Evolutionary conservation across 2,797 vertebrate genomes (phyloP).

Genomic region (Mormyrops attenuatus): DNA sequence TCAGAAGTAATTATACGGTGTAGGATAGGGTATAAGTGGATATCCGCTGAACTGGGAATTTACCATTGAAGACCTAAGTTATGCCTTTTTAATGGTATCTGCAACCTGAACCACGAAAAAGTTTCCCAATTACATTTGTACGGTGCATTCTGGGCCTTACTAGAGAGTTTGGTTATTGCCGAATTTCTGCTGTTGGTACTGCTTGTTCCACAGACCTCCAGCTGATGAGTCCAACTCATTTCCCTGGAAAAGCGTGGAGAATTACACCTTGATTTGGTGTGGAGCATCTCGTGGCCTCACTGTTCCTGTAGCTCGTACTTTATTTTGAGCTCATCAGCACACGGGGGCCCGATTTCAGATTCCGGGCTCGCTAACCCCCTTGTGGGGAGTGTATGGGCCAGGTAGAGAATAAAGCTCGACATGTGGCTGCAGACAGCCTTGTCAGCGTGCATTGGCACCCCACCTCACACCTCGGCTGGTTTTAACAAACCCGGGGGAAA

Average conservation of each 20-base stretch:
- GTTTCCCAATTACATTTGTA: neutral
- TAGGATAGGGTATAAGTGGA: neutral
- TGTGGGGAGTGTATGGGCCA: neutral
- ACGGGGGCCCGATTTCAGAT: neutral
- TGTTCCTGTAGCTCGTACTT: neutral
- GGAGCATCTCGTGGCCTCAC: neutral
- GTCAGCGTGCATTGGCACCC: constrained; percentile 9
- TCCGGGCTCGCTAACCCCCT: neutral
- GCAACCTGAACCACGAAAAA: neutral
- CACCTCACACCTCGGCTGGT: constrained; percentile 1
- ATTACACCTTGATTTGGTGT: neutral
- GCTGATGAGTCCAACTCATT: neutral
- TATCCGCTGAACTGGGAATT: neutral
- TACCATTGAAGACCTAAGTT: neutral
- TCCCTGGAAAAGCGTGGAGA: neutral
- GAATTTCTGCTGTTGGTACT: neutral
- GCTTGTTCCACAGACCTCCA: neutral
- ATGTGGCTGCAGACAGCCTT: constrained; percentile 4
- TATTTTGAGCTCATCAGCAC: neutral
- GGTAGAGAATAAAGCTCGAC: neutral
- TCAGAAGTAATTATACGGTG: neutral
- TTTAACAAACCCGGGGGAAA: constrained; percentile 8
- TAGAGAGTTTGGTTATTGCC: neutral
- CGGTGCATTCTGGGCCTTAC: neutral
- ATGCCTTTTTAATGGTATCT: neutral